A percentile compares a stretch with the other conserved stretches of the same genome.
These are phyloP conservation scores for Strix occidentalis DNA, from an alignment of 2,797 vertebrate species.

Conservation along the genomic window DNA sequence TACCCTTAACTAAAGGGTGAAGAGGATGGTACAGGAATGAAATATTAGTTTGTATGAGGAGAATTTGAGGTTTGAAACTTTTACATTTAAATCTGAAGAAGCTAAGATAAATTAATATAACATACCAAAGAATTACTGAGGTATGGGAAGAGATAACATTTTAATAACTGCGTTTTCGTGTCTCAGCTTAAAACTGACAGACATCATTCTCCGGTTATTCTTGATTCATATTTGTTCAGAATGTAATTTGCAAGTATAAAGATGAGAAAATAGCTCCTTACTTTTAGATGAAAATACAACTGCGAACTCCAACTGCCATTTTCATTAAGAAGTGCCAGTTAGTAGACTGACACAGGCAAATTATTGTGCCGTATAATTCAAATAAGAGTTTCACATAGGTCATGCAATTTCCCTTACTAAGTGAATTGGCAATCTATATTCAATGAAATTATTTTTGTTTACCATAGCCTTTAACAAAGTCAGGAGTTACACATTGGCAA, in stretches of 20 bases:
- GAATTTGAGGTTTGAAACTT: neutral
- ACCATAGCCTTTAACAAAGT: neutral
- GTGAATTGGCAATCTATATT: neutral
- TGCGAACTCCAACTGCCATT: neutral
- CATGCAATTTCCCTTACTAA: neutral
- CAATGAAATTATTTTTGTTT: neutral
- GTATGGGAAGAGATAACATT: neutral
- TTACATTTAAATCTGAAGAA: neutral
- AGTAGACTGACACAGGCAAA: constrained; percentile 7
- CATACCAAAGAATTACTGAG: neutral
- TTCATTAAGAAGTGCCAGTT: neutral
- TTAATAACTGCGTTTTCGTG: neutral
- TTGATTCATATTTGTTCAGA: neutral
- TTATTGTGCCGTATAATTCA: neutral
- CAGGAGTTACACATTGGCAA: neutral
- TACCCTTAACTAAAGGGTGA: neutral
- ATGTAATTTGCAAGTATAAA: neutral
- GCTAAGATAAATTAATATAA: neutral
- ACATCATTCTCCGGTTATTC: neutral
- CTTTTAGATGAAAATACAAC: neutral
- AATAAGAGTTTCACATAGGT: neutral
- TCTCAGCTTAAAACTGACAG: neutral
- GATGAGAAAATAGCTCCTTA: neutral
- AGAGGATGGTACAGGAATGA: neutral
- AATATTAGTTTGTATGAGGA: neutral